Percentiles rank a stretch among this genome's conserved stretches.
These are phyloP conservation scores for Macrosoma leucophasiata DNA, from an alignment of 2,888 invertebrate genomes.

Conservation along the genomic window DNA sequence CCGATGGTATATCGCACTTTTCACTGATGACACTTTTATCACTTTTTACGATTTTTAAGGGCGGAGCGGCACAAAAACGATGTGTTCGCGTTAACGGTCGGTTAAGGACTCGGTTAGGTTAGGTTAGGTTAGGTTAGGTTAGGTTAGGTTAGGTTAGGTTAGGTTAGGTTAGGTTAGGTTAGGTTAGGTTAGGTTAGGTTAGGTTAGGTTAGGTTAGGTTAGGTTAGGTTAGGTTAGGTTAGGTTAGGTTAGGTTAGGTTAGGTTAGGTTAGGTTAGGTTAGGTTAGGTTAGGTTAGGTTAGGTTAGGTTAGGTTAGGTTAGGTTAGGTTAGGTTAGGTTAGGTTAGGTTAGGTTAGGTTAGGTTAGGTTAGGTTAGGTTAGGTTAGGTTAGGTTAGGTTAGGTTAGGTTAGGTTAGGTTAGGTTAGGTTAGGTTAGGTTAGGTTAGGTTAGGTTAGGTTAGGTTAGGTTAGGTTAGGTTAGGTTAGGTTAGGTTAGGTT, in stretches of 20 bases:
- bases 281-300: conserved; percentile 23
- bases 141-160: conserved; percentile 21
- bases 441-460: conserved; percentile 21
- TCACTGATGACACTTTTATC: no score
- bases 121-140: conserved; percentile 20
- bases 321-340: conserved; percentile 21
- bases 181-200: conserved; percentile 24
- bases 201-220: conserved; percentile 24
- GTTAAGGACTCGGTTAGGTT: conserved; percentile 16
- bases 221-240: conserved; percentile 24
- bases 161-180: conserved; percentile 28
- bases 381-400: conserved; percentile 19
- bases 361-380: conserved; percentile 22
- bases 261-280: conserved; percentile 24
- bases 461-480: conserved; percentile 21
- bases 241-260: conserved; percentile 24
- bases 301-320: conserved; percentile 23
- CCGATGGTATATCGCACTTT: no score
- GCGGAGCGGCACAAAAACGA: no score
- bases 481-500: conserved; percentile 17
- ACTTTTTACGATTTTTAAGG: no score
- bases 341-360: conserved; percentile 21
- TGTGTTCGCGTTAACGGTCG: no score
- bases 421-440: conserved; percentile 23
- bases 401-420: conserved; percentile 21